Evolutionary conservation across 2,888 invertebrate genomes (phyloP), one percentile per base, ranked within the genome.

Genomic region (Mesorhabditis sp.): DNA sequence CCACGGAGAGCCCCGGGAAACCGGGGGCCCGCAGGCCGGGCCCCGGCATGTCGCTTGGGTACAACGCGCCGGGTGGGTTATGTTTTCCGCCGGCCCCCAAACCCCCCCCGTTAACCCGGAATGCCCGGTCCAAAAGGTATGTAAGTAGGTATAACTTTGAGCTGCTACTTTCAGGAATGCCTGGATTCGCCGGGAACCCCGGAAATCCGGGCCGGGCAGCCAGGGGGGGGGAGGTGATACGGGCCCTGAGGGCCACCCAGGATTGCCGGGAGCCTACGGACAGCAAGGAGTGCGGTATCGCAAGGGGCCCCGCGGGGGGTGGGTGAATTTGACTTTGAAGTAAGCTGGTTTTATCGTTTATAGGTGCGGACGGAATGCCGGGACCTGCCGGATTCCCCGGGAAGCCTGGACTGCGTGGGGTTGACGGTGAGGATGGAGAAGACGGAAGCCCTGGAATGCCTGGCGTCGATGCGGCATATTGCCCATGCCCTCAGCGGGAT

Each of bases 301-400:
- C 7, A 10, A 50, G n/a, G 58, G 58, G 1, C 58, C 58, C 7
- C 7, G 58, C 10, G 58, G 58, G 2, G n/a, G 58, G 58, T 50
- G 28, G 28, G 28, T 28, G 28, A 28, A 28, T 28, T 28, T 28
- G 28, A 28, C 28, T 50, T 50, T 50, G 7, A 13, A 50, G 7
- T n/a, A 50, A 50, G 58, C n/a, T 10, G 10, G 7, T 50, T 50
- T 13, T 50, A 50, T 50, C 58, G n/a, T 13, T 50, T 13, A 13
- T n/a, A 50, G 58, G 58, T 50, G 58, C 58, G 7, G 58, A 50
- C n/a, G 58, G 58, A 50, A 50, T 50, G 58, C 58, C 58, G 58
- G 58, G 58, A 50, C 10, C 58, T 10, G 58, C 58, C n/a, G 58
- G 58, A 13, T 50, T 50, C 10, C 58, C 58, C n/a, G 58, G 58